These are phyloP conservation scores for Caenorhabditis briggsae DNA, from an alignment of 1,140 invertebrate species.

Conservation along the genomic window DNA sequence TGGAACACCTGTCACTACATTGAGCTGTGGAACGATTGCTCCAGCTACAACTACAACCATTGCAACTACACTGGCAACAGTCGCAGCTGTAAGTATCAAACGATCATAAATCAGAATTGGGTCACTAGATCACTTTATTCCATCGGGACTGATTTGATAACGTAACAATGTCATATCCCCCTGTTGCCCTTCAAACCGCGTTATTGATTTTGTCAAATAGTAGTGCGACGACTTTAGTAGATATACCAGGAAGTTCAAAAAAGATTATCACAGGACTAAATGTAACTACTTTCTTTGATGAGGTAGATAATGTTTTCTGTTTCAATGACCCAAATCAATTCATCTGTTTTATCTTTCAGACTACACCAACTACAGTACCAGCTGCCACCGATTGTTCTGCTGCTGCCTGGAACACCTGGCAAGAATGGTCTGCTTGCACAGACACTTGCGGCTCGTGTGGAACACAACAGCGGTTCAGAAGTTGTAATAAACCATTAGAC, in stretches of 20 bases:
- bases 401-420: constrained; percentile 33
- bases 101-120: neutral
- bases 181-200: constrained; percentile 14
- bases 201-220: constrained; percentile 52
- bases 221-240: constrained; percentile 5
- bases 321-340: neutral
- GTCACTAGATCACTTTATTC: neutral
- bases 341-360: neutral
- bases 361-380: neutral
- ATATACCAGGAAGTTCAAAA: constrained; percentile 26
- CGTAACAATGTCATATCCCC: constrained; percentile 14
- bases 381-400: neutral
- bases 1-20: neutral
- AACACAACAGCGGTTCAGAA: constrained; percentile 36
- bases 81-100: neutral
- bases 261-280: constrained; percentile 4
- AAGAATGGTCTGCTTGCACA: constrained; percentile 49
- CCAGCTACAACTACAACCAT: constrained; percentile 29
- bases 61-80: neutral
- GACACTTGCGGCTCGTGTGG: constrained; percentile 57
- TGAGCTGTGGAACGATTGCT: constrained; percentile 15
- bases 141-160: neutral
- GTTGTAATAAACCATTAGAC: constrained; percentile 35
- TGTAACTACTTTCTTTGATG: neutral
- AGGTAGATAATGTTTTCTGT: neutral